Conservation (phyloP, 2,888 invertebrate species). For the Scelioninae gen. 1 region DNA sequence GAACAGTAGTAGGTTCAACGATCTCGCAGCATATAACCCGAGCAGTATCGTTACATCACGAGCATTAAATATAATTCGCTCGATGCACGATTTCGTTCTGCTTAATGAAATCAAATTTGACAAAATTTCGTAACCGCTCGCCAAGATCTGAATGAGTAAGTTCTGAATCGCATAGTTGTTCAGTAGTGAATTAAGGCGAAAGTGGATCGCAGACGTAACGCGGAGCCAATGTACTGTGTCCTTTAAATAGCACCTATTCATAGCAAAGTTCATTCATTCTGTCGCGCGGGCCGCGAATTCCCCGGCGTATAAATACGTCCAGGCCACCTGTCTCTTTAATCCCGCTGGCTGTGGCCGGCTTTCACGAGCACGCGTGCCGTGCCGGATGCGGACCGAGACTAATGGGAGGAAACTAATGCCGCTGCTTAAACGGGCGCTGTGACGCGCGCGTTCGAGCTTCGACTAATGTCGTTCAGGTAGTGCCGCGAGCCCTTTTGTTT, state of each 20-base stretch:
- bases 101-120: conserved; percentile 67
- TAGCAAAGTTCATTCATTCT: conserved; percentile 73
- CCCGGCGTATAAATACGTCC: conserved; percentile 77
- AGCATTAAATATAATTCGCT: conserved; percentile 74
- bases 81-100: conserved; percentile 72
- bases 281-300: conserved; percentile 72
- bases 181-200: conserved; percentile 30
- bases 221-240: conserved; percentile 73
- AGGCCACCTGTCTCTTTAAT: conserved; percentile 81
- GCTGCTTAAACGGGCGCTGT: conserved; percentile 54
- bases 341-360: conserved; percentile 74
- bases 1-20: conserved; percentile 70
- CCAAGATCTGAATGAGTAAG: conserved; percentile 38
- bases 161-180: conserved; percentile 41
- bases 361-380: conserved; percentile 70
- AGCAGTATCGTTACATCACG: conserved; percentile 61
- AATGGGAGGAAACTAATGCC: conserved; percentile 74
- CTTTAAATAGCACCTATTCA: conserved; percentile 82
- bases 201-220: conserved; percentile 33
- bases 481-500: conserved; percentile 56
- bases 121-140: background rate
- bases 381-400: conserved; percentile 73
- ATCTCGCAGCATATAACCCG: conserved; percentile 59
- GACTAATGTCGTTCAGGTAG: conserved; percentile 62
- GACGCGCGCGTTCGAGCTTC: conserved; percentile 60